Base-by-base conservation (phyloP, 2,888 invertebrate species). In the Alviniconcha strummeri region DNA sequence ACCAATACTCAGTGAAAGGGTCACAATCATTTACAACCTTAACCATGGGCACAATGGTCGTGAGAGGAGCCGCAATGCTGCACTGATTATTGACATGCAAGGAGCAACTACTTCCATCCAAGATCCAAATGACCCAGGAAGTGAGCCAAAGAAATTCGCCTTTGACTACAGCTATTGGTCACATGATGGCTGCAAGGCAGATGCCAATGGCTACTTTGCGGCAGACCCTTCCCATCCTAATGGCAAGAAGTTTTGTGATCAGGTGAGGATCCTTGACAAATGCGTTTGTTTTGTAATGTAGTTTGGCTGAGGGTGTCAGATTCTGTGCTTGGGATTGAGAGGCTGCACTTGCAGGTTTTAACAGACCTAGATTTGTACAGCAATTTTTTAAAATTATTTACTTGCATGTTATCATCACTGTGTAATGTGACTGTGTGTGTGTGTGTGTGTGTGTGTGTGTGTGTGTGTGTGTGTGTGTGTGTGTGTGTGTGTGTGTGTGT, bases 101-200 rank as follows among this genome's bases (percentile, higher is more conserved):
- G 94, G 94, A 0, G 88, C 92, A 6, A 91, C 92, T 0, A 95
- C 95, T 3, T 89, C 89, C 55, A 93, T 95, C 75, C 93, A 91
- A 72, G 94, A 95, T 89, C 95, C 95, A 1, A 91, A 92, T 7
- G 93, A 92, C 69, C 36, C 9, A 13, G 85, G 88, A 0, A 94
- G 94, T 19, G 93, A 93, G 17, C 86, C 84, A 55, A 94, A 94
- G 85, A 92, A 93, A 85, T 95, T 95, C 90, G 93, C 94, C 1
- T 95, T 94, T 90, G 95, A 95, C 91, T 94, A 93, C 91, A 94
- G 94, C 86, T 95, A 95, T 89, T 95, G 95, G 95, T 95, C 95
- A 56, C 94, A 94, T 90, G 95, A 95, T 89, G 95, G 95, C 3
- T 94, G 90, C 88, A 94, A 93, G 74, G 94, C 94, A 83, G 91